phyloP scores from a whole-genome alignment of 2,888 invertebrate species.

The Parapristionchus giblindavisi region DNA sequence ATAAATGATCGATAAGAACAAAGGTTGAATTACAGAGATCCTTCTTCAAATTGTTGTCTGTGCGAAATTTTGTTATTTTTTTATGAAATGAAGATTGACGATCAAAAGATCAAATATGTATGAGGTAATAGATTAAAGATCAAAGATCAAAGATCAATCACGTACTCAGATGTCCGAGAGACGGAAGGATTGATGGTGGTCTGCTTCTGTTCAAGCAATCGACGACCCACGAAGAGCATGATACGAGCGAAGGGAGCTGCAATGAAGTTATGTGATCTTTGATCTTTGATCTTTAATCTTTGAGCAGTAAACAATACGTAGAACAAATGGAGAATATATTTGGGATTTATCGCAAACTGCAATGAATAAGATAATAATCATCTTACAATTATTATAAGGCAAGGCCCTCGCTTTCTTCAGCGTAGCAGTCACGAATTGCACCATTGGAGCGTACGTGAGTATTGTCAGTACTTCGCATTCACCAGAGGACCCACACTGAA shows the following conservation, averaged over 20 bases:
- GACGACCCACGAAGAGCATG: constrained; percentile 63
- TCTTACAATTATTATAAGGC: constrained; percentile 56
- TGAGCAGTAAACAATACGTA: too few species aligned
- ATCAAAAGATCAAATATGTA: constrained; percentile 42
- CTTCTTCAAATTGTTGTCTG: not conserved
- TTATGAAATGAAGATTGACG: not conserved
- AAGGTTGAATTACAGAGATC: not conserved
- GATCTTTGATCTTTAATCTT: too few species aligned
- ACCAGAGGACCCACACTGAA: constrained; percentile 1
- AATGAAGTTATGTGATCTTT: constrained; percentile 18
- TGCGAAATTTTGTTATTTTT: not conserved
- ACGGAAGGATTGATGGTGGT: constrained; percentile 59
- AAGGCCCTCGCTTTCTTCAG: constrained; percentile 63
- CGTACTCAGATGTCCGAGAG: too few species aligned
- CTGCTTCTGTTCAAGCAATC: constrained; percentile 64
- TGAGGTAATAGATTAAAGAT: constrained; percentile 20
- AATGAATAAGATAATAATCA: too few species aligned
- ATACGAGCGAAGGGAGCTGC: constrained; percentile 62
- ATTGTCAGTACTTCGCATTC: constrained; percentile 62
- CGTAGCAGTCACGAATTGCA: constrained; percentile 67
- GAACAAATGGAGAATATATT: too few species aligned
- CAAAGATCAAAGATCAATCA: constrained; percentile 14
- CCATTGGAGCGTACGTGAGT: constrained; percentile 62
- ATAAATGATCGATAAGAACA: not conserved
- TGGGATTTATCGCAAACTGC: too few species aligned